A percentile compares a stretch with the other conserved stretches of the same genome.
phyloP scores from a whole-genome alignment of 2,797 vertebrate genomes.

The Holocentrus rufus region DNA sequence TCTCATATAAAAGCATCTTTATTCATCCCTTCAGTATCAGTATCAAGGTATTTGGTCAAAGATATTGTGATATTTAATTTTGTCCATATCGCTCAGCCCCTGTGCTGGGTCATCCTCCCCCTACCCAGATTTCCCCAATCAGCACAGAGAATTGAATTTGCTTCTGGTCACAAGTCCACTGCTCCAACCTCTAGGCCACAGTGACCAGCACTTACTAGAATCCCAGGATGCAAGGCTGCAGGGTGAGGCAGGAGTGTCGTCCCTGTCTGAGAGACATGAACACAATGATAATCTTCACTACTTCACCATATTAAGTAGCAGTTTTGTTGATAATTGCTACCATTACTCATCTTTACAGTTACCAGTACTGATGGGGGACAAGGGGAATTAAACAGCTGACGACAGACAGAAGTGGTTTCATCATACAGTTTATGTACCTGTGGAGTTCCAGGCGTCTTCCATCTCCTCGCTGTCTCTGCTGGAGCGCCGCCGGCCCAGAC shows the following conservation, averaged over 20 bases:
- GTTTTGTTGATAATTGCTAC: constrained; percentile 48
- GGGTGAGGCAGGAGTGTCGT: constrained; percentile 80
- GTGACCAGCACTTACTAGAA: constrained; percentile 78
- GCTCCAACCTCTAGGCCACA: constrained; percentile 23
- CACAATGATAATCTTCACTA: too few relatives aligned
- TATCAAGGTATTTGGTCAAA: too few relatives aligned
- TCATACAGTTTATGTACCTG: constrained; percentile 74
- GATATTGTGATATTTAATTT: too few relatives aligned
- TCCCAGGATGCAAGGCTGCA: constrained; percentile 86
- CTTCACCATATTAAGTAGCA: too few relatives aligned
- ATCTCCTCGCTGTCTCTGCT: constrained; percentile 77
- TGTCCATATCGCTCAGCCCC: too few relatives aligned
- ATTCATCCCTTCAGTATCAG: too few relatives aligned
- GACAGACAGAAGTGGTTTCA: constrained; percentile 8
- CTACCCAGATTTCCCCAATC: background rate
- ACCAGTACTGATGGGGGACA: background rate
- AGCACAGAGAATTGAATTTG: background rate
- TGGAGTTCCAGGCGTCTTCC: constrained; percentile 72
- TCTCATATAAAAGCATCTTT: too few relatives aligned
- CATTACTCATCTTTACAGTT: constrained; percentile 15
- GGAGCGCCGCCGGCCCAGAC: constrained; percentile 75
- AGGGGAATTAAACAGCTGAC: background rate
- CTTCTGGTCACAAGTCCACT: too few relatives aligned
- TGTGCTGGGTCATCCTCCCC: background rate
- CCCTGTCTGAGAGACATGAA: constrained; percentile 80